phyloP scores from a whole-genome alignment of 2,113 vertebrate species.

The Eublepharis macularius region DNA sequence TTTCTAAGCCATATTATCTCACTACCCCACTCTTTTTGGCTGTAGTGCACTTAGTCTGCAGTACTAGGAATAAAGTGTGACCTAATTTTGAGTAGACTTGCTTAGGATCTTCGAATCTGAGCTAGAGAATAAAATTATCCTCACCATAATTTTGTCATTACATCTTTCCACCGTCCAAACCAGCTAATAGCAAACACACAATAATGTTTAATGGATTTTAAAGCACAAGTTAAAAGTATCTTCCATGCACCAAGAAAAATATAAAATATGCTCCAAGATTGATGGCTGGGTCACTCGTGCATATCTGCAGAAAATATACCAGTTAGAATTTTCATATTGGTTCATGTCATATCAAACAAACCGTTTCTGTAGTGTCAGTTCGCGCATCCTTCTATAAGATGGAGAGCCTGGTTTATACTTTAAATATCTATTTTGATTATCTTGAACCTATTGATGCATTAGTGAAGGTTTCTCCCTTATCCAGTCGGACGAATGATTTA shows the following conservation, averaged over 20 bases:
- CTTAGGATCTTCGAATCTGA: background rate
- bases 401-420: background rate
- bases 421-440: background rate
- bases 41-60: constrained; percentile 29
- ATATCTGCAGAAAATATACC: background rate
- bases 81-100: too few relatives aligned
- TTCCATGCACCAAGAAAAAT: background rate
- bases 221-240: background rate
- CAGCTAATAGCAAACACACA: background rate
- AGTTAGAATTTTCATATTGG: background rate
- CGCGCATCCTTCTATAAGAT: background rate
- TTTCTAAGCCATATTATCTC: constrained; percentile 44
- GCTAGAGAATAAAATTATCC: constrained; percentile 50
- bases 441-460: background rate
- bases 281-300: background rate
- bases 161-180: background rate
- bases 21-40: constrained; percentile 19
- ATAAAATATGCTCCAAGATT: background rate
- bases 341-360: too few relatives aligned
- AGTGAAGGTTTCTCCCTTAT: background rate
- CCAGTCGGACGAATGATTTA: background rate
- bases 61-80: too few relatives aligned
- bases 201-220: background rate
- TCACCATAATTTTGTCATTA: constrained; percentile 49
- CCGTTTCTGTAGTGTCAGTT: background rate